These are phyloP conservation scores for Piscicola geometra DNA, from an alignment of 2,888 invertebrate species.

Conservation along the genomic window DNA sequence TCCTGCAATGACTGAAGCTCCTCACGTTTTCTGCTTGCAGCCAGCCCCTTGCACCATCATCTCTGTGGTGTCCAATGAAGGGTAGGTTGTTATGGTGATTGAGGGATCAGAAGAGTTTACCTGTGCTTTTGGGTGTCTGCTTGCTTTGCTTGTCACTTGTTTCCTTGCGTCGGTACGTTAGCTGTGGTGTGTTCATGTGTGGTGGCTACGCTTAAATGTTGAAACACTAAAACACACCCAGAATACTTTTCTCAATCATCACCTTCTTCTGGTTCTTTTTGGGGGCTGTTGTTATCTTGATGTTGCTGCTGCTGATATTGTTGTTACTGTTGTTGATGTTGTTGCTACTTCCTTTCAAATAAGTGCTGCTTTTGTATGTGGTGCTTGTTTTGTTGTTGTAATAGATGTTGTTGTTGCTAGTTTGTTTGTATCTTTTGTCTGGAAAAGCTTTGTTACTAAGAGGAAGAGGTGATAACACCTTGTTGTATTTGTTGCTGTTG, in stretches of 20 bases:
- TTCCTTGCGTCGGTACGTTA: no score
- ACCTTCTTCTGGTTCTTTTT: neutral
- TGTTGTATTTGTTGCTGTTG: slow-evolving; percentile 15
- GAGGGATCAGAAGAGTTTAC: neutral
- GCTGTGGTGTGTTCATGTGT: no score
- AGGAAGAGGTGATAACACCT: neutral
- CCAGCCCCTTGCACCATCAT: neutral
- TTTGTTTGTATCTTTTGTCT: slow-evolving; percentile 3
- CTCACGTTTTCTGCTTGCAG: neutral
- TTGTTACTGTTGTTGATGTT: slow-evolving; percentile 18
- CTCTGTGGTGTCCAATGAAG: neutral
- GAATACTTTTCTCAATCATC: no score
- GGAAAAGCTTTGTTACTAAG: neutral
- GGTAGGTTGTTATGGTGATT: neutral
- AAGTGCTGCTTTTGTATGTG: neutral
- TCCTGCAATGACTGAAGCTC: no score
- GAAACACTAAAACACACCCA: no score
- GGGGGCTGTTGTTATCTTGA: neutral
- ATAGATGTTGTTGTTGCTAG: neutral
- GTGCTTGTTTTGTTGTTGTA: neutral
- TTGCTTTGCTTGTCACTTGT: no score
- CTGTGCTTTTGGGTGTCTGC: neutral
- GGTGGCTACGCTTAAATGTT: no score
- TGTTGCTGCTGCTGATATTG: slow-evolving; percentile 8
- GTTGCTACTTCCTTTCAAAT: neutral